Evolutionary conservation across 1,140 invertebrate genomes (phyloP).

Genomic region (Zaprionus kolodkinae): DNA sequence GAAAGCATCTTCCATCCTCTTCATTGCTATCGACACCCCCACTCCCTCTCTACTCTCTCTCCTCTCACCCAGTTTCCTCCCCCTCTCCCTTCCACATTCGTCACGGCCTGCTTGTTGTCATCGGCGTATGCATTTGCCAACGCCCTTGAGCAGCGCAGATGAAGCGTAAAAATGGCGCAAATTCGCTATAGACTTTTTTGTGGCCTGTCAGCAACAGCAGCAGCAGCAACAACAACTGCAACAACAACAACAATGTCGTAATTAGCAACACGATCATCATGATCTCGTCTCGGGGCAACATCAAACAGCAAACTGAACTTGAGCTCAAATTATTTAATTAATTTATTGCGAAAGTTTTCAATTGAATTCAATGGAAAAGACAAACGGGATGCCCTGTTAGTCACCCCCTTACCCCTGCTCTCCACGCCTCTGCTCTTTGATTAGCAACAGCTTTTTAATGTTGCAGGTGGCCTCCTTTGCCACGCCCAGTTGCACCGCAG

Average conservation of each 20-base stretch:
- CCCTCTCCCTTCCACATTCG: constrained; percentile 33
- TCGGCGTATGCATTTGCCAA: constrained; percentile 21
- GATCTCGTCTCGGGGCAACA: constrained; percentile 52
- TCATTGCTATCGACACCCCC: not conserved
- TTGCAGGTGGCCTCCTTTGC: constrained; percentile 72
- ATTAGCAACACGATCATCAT: constrained; percentile 26
- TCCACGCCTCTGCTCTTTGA: not conserved
- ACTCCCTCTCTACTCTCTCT: not conserved
- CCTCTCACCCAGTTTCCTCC: constrained; percentile 17
- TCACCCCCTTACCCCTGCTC: not conserved
- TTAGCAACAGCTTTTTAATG: constrained; percentile 37
- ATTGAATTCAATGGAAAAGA: constrained; percentile 64
- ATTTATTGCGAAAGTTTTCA: constrained; percentile 76
- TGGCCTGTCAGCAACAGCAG: constrained; percentile 19
- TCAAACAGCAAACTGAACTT: constrained; percentile 65
- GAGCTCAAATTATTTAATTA: constrained; percentile 80
- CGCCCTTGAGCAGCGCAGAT: constrained; percentile 66
- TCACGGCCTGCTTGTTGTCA: constrained; percentile 36
- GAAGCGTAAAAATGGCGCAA: constrained; percentile 73
- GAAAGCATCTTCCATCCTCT: too few relatives aligned
- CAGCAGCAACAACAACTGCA: constrained; percentile 5
- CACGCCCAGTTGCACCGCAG: constrained; percentile 72
- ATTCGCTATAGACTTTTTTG: constrained; percentile 28
- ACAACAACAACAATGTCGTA: constrained; percentile 17
- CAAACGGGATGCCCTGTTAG: constrained; percentile 2